A percentile compares a stretch with the other conserved stretches of the same genome.
Conservation (phyloP, 2,888 invertebrate species). For the Drosophila sordidapex region DNA sequence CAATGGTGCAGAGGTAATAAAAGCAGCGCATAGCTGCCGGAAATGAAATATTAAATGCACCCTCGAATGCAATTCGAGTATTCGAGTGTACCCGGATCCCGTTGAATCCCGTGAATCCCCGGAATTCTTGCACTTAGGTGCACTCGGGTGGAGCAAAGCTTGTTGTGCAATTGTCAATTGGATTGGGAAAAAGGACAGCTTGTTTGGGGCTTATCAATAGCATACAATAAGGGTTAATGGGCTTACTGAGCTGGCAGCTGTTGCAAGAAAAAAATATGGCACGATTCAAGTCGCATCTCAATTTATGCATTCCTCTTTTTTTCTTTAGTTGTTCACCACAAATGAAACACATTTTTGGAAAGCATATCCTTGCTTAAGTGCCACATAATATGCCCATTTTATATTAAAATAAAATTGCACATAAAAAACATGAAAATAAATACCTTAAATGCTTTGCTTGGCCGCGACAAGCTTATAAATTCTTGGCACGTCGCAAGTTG, state of each 20-base stretch:
- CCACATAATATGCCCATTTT: slow-evolving; percentile 71
- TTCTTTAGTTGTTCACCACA: not conserved
- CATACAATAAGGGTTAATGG: slow-evolving; percentile 37
- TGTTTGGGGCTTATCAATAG: slow-evolving; percentile 37
- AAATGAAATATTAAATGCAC: slow-evolving; percentile 77
- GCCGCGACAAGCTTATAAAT: slow-evolving; percentile 48
- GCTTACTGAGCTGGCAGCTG: not conserved
- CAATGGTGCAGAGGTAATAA: slow-evolving; percentile 75
- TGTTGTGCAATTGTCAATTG: slow-evolving; percentile 42
- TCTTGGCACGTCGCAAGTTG: slow-evolving; percentile 70
- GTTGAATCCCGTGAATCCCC: not conserved
- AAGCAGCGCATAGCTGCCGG: slow-evolving; percentile 63
- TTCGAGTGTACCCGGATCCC: slow-evolving; percentile 2
- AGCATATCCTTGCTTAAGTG: slow-evolving; percentile 37
- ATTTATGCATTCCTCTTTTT: not conserved
- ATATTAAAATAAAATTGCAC: slow-evolving; percentile 73
- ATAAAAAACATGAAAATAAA: slow-evolving; percentile 56
- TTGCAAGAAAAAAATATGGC: not conserved
- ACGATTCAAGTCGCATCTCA: not conserved
- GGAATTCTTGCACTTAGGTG: slow-evolving; percentile 24
- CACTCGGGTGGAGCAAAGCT: slow-evolving; percentile 34
- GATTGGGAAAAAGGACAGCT: slow-evolving; percentile 29
- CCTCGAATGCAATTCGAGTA: slow-evolving; percentile 44
- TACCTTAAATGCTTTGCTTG: slow-evolving; percentile 65
- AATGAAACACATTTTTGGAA: not conserved